Evolutionary conservation across 2,888 invertebrate genomes (phyloP), one percentile per base, ranked within the genome.

Genomic region (Portevinia maculata): DNA sequence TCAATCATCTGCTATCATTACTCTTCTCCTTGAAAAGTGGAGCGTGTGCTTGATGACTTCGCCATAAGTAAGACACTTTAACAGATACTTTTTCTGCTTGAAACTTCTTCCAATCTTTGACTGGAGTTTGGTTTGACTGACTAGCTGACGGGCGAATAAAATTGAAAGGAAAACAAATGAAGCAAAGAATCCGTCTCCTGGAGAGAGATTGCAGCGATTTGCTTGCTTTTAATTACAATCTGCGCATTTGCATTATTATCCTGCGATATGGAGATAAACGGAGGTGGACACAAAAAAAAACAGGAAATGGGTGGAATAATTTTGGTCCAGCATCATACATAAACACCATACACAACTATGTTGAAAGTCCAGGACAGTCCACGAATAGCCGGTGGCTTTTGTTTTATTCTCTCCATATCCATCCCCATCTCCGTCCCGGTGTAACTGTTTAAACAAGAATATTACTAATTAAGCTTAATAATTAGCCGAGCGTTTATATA

Each of bases 381-480:
- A 53, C 30, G 70, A 81, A 75, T 44, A 65, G 64, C 81, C 76
- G 52, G 48, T 70, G 65, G 81, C 76, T 75, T 65, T 81, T 65
- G 46, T 50, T 52, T 28, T 4, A 62, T 60, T 50, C 46, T 19
- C 13, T 21, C 15, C n/a, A 15, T 50, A 50, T 19, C 41, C 52
- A 21, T 8, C 15, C 1, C 2, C 5, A 17, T 11, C 34, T 53
- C 53, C 50, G 32, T 11, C 34, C 53, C 53, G 48, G 32, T 67
- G 78, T 83, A 83, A 83, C 78, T 83, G 83, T 83, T 83, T 78
- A 83, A 83, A 83, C 78, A 83, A 73, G 83, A 83, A 74, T 84
- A 78, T 74, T 83, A 74, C 83, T 84, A 84, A 84, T 83, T 84
- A 83, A 84, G 84, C 84, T 74, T 78, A 78, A 84, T 84, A 78